Evolutionary conservation across 2,888 invertebrate species (phyloP).

Genomic region (Diarsia dahlii): DNA sequence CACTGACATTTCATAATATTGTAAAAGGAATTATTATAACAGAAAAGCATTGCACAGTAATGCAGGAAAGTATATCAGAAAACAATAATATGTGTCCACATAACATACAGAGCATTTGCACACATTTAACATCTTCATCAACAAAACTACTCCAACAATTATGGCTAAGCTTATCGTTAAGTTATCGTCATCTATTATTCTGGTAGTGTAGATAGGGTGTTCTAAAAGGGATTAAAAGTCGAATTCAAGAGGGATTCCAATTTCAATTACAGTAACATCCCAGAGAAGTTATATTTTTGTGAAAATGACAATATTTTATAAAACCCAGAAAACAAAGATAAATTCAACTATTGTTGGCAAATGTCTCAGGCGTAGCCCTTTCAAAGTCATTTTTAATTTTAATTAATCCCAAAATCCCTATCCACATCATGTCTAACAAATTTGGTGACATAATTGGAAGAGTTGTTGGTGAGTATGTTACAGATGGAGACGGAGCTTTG

Average conservation of each 20-base stretch:
- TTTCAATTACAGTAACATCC: too few species aligned
- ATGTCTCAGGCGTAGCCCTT: background rate
- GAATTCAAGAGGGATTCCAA: too few species aligned
- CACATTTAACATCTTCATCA: background rate
- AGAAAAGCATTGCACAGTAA: conserved; percentile 23
- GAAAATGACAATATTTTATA: too few species aligned
- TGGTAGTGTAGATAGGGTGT: too few species aligned
- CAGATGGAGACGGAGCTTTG: background rate
- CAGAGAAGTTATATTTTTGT: too few species aligned
- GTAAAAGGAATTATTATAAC: conserved; percentile 34
- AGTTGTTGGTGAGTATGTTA: background rate
- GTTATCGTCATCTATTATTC: too few species aligned
- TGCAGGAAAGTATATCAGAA: conserved; percentile 9
- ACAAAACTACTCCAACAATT: background rate
- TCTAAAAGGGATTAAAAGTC: too few species aligned
- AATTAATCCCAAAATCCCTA: background rate
- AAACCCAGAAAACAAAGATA: background rate
- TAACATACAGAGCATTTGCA: background rate
- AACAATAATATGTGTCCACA: conserved; percentile 10
- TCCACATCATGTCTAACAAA: background rate
- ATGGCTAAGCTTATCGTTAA: background rate
- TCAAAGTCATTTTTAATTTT: background rate
- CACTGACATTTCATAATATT: conserved; percentile 36
- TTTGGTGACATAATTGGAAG: background rate
- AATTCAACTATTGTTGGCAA: background rate